phyloP scores from a whole-genome alignment of 1,140 invertebrate species.

The Cyrtorhinus lividipennis region DNA sequence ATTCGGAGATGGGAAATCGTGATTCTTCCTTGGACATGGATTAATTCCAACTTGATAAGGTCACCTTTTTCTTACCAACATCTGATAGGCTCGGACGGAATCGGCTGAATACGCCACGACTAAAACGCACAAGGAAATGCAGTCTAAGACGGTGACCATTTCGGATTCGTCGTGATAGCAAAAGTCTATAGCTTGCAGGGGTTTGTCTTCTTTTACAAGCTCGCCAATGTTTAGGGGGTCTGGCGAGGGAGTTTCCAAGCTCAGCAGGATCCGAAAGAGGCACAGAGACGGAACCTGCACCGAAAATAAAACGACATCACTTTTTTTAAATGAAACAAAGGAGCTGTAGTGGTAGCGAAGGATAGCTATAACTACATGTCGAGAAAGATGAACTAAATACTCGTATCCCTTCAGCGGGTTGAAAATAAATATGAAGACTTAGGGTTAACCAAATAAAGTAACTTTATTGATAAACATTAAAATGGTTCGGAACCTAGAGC shows the following conservation, averaged over 20 bases:
- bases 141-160: constrained; percentile 84
- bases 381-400: no score
- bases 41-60: background rate
- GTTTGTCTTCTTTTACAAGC: constrained; percentile 89
- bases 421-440: no score
- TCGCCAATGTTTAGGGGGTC: constrained; percentile 93
- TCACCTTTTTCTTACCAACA: constrained; percentile 66
- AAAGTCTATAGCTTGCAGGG: constrained; percentile 90
- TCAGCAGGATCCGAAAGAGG: constrained; percentile 80
- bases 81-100: constrained; percentile 88
- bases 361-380: no score
- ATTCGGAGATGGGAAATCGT: no score
- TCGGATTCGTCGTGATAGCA: constrained; percentile 94
- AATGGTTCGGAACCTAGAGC: no score
- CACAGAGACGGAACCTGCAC: constrained; percentile 70
- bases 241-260: constrained; percentile 78
- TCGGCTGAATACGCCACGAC: constrained; percentile 95
- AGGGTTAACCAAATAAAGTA: no score
- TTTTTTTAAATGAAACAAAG: constrained; percentile 16
- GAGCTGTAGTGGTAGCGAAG: no score
- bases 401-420: no score
- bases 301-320: no score
- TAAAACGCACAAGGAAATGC: constrained; percentile 89
- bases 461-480: no score
- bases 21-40: background rate